A percentile compares a stretch with the other conserved stretches of the same genome.
Conservation (phyloP, 2,888 invertebrate species). For the Nomada flava region DNA sequence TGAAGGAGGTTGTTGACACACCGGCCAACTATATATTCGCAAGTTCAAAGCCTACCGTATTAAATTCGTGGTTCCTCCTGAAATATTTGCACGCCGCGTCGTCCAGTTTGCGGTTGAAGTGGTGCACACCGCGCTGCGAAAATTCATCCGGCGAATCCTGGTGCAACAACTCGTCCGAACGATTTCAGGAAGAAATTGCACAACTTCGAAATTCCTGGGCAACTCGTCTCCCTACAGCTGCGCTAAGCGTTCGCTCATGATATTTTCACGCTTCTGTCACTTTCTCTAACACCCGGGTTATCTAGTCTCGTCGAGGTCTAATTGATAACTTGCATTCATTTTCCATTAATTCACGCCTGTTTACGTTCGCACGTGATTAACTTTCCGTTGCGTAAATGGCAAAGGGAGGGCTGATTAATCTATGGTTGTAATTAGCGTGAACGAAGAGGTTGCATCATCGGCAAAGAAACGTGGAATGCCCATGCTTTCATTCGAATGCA, state of each 20-base stretch:
- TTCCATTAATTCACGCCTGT: not conserved
- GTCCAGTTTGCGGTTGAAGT: not conserved
- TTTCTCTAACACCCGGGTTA: constrained; percentile 10
- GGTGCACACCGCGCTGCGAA: not conserved
- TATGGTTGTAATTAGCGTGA: not conserved
- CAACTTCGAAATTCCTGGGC: not conserved
- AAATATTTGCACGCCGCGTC: no score
- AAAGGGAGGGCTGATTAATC: not conserved
- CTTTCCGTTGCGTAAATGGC: constrained; percentile 6
- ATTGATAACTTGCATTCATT: constrained; percentile 1
- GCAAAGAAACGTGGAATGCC: not conserved
- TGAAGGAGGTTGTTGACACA: constrained; percentile 40
- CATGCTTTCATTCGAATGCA: no score
- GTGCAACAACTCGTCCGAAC: not conserved
- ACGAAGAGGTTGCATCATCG: not conserved
- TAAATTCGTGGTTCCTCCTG: constrained; percentile 31
- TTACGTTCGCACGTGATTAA: not conserved
- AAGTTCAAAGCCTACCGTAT: constrained; percentile 46
- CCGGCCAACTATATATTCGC: constrained; percentile 28
- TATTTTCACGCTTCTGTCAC: not conserved
- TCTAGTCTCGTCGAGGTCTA: not conserved
- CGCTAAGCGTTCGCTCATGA: not conserved
- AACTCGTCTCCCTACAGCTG: not conserved
- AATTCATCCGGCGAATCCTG: not conserved
- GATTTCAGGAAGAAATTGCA: not conserved